Base-by-base conservation (phyloP, 2,888 invertebrate genomes). In the Tachina lurida region DNA sequence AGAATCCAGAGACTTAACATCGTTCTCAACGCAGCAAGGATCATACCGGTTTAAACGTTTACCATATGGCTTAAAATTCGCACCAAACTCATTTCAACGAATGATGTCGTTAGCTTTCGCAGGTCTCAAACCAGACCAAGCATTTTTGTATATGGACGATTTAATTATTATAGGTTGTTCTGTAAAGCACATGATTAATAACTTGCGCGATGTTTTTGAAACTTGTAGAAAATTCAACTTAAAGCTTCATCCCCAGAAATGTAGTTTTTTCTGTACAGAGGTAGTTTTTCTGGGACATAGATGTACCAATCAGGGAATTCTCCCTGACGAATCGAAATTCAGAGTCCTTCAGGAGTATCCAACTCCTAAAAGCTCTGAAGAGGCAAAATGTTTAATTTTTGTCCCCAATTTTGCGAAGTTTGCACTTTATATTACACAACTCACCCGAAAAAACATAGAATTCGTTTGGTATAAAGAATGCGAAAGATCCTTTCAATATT, bases 401-500 rank as follows among this genome's bases (percentile, higher is more conserved):
- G n/a, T n/a, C n/a, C n/a, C 19, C 2, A 63, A 52, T 54, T 52
- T 58, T 12, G 56, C 71, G 2, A 13, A 43, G 15, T 12, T 22
- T n/a, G 15, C 56, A 17, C 7, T 56, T 15, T 12, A 41, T 41
- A 19, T 71, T 15, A 71, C 56, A 10, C 54, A 54, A 58, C 56
- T 71, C 10, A 58, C 39, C 2, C 41, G 41, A 0, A 54, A 54
- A 52, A 70, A 70, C 10, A 39, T 70, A 13, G 4, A 52, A 19
- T 70, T 31, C 3, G 41, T 3, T 70, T 19, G 58, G 39, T 19
- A 22, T 4, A 41, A 19, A 7, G 67, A 87, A 56, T 86, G 86
- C 17, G 68, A 88, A 15, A 49, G 56, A 2, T 9, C 60, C 12
- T 88, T 39, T 22, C 43, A 56, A 45, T 45, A 58, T n/a, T 47